Conservation (phyloP, 2,888 invertebrate species). For the Gymnoscelis rufifasciata region DNA sequence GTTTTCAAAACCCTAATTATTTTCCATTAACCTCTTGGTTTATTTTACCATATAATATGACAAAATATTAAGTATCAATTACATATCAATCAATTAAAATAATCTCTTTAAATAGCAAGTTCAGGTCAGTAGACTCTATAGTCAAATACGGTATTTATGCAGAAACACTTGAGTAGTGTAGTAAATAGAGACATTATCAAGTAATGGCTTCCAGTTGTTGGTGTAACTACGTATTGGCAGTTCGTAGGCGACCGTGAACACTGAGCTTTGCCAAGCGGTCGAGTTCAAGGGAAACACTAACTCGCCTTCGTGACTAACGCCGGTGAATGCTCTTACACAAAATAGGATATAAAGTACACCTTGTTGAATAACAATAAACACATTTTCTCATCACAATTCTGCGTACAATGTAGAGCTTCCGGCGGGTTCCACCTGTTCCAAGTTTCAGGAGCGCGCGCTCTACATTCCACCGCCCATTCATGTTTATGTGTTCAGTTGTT, state of each 20-base stretch:
- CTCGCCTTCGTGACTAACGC: conserved; percentile 24
- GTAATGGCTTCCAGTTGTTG: conserved; percentile 24
- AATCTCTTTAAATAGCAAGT: too few relatives aligned
- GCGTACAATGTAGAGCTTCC: conserved; percentile 33
- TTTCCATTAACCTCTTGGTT: too few relatives aligned
- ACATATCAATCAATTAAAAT: too few relatives aligned
- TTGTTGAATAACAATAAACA: conserved; percentile 26
- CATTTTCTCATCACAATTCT: conserved; percentile 22
- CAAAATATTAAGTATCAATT: too few relatives aligned
- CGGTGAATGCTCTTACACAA: conserved; percentile 11
- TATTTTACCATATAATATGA: too few relatives aligned
- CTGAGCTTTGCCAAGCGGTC: conserved; percentile 32
- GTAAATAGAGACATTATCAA: conserved; percentile 22
- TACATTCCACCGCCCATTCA: conserved; percentile 27
- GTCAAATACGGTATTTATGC: background rate
- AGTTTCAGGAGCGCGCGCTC: conserved; percentile 31
- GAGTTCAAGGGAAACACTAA: conserved; percentile 45
- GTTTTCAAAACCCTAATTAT: conserved; percentile 7
- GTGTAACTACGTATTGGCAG: conserved; percentile 15
- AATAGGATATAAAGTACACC: conserved; percentile 20
- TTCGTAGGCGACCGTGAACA: conserved; percentile 35
- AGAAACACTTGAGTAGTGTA: conserved; percentile 6
- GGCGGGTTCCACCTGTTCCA: conserved; percentile 30
- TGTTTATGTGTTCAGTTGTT: conserved; percentile 28
- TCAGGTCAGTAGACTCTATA: background rate